Percentiles rank a stretch among this genome's conserved stretches.
phyloP scores from a whole-genome alignment of 2,888 invertebrate genomes.

The Archips crataeganus region DNA sequence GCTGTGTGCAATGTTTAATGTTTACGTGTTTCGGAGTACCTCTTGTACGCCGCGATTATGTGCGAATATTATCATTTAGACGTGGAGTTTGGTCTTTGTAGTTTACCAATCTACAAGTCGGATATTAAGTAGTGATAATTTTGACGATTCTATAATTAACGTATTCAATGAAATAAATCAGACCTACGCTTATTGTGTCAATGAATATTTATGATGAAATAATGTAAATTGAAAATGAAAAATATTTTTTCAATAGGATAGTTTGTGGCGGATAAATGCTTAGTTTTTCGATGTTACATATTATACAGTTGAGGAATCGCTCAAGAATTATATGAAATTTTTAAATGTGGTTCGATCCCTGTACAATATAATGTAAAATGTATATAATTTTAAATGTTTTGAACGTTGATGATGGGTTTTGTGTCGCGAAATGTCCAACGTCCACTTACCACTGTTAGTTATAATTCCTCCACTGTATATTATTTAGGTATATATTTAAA shows the following conservation, averaged over 20 bases:
- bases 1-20: slow-evolving; percentile 14
- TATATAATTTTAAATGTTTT: slow-evolving; percentile 41
- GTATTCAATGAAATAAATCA: slow-evolving; percentile 52
- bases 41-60: slow-evolving; percentile 27
- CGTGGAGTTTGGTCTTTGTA: slow-evolving; percentile 30
- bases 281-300: slow-evolving; percentile 61
- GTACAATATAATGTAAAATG: slow-evolving; percentile 29
- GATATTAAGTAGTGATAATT: slow-evolving; percentile 40
- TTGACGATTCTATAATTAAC: slow-evolving; percentile 41
- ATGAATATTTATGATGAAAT: slow-evolving; percentile 61
- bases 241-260: slow-evolving; percentile 73
- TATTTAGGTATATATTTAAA: slow-evolving; percentile 67
- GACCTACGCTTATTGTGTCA: slow-evolving; percentile 71
- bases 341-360: slow-evolving; percentile 24
- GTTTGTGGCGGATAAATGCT: slow-evolving; percentile 63
- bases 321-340: slow-evolving; percentile 45
- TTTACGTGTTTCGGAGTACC: slow-evolving; percentile 15
- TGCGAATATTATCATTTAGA: slow-evolving; percentile 36
- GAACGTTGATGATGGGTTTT: slow-evolving; percentile 47
- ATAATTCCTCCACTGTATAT: slow-evolving; percentile 83
- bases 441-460: slow-evolving; percentile 76
- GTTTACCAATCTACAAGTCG: slow-evolving; percentile 37
- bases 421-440: slow-evolving; percentile 64
- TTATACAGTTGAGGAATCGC: slow-evolving; percentile 75
- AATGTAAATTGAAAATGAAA: slow-evolving; percentile 57